A percentile compares a stretch with the other conserved stretches of the same genome.
Evolutionary conservation across 2,113 vertebrate genomes (phyloP).

Genomic region (Dipodomys stephensi): DNA sequence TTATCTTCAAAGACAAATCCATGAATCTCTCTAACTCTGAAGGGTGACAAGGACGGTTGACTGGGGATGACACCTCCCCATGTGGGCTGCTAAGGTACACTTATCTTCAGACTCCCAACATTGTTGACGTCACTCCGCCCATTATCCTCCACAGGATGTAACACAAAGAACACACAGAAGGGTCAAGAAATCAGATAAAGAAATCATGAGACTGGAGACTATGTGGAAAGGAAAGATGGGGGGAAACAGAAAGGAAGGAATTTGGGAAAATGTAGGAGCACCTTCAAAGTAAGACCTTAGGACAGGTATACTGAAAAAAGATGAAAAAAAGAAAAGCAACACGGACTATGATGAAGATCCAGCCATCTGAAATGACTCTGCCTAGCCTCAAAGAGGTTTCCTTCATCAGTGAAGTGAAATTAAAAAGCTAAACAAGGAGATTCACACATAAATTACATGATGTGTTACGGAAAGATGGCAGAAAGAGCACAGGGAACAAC

Average conservation of each 20-base stretch:
- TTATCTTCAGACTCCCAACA: constrained; percentile 33
- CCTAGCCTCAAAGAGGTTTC: constrained; percentile 20
- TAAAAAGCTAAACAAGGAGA: constrained; percentile 3
- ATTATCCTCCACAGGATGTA: background rate
- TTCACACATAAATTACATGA: no score
- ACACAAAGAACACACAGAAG: constrained; percentile 35
- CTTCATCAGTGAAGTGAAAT: background rate
- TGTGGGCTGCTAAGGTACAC: background rate
- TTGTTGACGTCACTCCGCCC: constrained; percentile 1
- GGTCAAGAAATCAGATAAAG: constrained; percentile 51
- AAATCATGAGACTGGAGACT: constrained; percentile 64
- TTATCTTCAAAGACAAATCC: constrained; percentile 21
- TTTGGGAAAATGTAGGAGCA: background rate
- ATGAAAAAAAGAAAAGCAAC: constrained; percentile 26
- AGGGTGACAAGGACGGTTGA: no score
- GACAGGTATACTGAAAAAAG: background rate
- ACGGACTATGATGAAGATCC: background rate
- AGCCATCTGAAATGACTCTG: background rate
- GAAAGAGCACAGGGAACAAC: no score
- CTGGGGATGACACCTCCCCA: background rate
- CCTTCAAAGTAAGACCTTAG: constrained; percentile 36
- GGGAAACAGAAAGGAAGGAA: background rate
- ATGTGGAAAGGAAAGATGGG: background rate
- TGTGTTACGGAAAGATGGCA: no score
- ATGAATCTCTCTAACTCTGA: background rate